A percentile compares a stretch with the other conserved stretches of the same genome.
These are phyloP conservation scores for Aphis gossypii DNA, from an alignment of 1,140 invertebrate species.

Conservation along the genomic window DNA sequence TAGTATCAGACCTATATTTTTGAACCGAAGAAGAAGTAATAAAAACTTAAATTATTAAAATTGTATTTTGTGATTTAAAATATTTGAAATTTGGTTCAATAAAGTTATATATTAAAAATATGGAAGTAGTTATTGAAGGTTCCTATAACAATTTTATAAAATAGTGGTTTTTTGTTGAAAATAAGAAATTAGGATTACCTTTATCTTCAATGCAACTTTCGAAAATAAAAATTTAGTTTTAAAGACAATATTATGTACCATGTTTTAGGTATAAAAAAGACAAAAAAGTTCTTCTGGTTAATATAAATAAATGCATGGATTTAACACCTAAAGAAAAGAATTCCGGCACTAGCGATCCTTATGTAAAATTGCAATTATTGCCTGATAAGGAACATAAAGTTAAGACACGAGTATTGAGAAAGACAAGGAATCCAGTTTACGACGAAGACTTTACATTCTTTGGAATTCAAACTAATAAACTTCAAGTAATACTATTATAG, in stretches of 20 bases:
- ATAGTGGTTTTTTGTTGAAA: neutral
- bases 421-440: constrained; percentile 91
- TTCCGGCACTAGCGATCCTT: constrained; percentile 81
- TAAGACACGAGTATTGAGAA: constrained; percentile 91
- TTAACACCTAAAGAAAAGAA: constrained; percentile 80
- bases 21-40: neutral
- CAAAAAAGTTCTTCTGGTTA: constrained; percentile 89
- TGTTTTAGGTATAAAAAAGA: constrained; percentile 78
- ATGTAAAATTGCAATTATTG: constrained; percentile 91
- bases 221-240: neutral
- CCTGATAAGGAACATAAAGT: constrained; percentile 95
- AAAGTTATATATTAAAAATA: neutral
- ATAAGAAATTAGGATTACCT: neutral
- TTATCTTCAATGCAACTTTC: neutral
- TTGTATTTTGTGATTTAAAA: neutral
- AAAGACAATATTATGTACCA: neutral
- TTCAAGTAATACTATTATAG: constrained; percentile 67
- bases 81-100: neutral
- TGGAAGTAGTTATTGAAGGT: neutral
- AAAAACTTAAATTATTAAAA: neutral
- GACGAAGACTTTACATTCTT: constrained; percentile 98
- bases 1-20: neutral
- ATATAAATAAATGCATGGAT: constrained; percentile 85
- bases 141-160: neutral
- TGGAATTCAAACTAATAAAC: constrained; percentile 83